Conservation (phyloP, 2,888 invertebrate species). For the Gibbula magus region DNA sequence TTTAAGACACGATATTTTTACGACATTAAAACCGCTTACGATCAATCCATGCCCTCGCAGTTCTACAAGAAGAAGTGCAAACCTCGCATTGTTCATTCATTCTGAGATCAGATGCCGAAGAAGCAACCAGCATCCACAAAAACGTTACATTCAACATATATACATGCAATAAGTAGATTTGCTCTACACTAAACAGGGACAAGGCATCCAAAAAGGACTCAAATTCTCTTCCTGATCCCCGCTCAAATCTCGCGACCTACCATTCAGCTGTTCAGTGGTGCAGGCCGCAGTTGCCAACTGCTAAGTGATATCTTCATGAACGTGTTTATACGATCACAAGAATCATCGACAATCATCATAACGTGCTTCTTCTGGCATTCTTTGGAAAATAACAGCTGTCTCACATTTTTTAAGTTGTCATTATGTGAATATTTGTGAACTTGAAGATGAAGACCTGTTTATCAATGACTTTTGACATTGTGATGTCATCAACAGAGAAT, state of each 20-base stretch:
- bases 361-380: too few relatives aligned
- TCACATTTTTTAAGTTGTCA: not conserved
- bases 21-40: constrained; percentile 19
- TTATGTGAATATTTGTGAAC: not conserved
- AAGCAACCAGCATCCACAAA: not conserved
- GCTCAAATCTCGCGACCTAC: not conserved
- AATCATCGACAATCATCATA: too few relatives aligned
- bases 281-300: too few relatives aligned
- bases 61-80: constrained; percentile 1
- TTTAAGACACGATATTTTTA: not conserved
- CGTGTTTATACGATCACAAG: too few relatives aligned
- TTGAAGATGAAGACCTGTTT: not conserved
- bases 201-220: not conserved
- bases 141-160: not conserved
- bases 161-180: not conserved
- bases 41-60: constrained; percentile 23
- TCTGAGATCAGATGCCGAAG: not conserved
- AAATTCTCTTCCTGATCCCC: constrained; percentile 9
- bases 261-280: not conserved
- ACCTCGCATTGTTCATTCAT: not conserved
- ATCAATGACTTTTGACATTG: not conserved
- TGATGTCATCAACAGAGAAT: too few relatives aligned
- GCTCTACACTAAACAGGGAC: not conserved
- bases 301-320: too few relatives aligned
- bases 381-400: too few relatives aligned